phyloP scores from a whole-genome alignment of 2,888 invertebrate genomes.

The Trichopria drosophilae region DNA sequence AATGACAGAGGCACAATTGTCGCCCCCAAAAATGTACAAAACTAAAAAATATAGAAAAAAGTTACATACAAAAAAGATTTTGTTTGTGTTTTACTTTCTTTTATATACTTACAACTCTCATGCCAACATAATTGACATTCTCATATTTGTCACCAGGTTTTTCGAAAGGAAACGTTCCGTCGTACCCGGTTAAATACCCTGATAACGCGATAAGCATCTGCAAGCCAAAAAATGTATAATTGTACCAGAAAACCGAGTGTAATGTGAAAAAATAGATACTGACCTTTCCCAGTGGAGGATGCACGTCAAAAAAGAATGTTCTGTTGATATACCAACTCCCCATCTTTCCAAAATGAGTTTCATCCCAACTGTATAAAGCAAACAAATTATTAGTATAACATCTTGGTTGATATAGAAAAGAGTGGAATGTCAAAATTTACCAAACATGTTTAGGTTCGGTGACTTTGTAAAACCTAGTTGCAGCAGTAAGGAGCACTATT shows the following conservation, averaged over 20 bases:
- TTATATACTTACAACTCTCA: constrained; percentile 77
- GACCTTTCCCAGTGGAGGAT: constrained; percentile 96
- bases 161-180: constrained; percentile 91
- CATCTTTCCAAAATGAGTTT: constrained; percentile 99
- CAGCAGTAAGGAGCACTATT: constrained; percentile 69
- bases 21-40: constrained; percentile 87
- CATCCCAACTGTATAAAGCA: constrained; percentile 80
- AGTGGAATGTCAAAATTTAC: constrained; percentile 62
- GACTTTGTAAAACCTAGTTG: constrained; percentile 86
- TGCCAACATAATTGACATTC: constrained; percentile 84
- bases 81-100: constrained; percentile 7
- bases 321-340: constrained; percentile 97
- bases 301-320: constrained; percentile 97
- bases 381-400: constrained; percentile 5
- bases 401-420: not conserved
- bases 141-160: constrained; percentile 96
- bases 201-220: constrained; percentile 94
- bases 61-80: constrained; percentile 5
- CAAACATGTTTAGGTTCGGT: constrained; percentile 92
- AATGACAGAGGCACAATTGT: constrained; percentile 84
- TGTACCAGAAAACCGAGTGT: constrained; percentile 2
- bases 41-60: constrained; percentile 65
- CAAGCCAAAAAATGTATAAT: constrained; percentile 43
- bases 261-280: constrained; percentile 14
- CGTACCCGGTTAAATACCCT: constrained; percentile 89